A percentile compares a stretch with the other conserved stretches of the same genome.
Conservation (phyloP, 2,797 vertebrate species). For the Malacoraja senta region DNA sequence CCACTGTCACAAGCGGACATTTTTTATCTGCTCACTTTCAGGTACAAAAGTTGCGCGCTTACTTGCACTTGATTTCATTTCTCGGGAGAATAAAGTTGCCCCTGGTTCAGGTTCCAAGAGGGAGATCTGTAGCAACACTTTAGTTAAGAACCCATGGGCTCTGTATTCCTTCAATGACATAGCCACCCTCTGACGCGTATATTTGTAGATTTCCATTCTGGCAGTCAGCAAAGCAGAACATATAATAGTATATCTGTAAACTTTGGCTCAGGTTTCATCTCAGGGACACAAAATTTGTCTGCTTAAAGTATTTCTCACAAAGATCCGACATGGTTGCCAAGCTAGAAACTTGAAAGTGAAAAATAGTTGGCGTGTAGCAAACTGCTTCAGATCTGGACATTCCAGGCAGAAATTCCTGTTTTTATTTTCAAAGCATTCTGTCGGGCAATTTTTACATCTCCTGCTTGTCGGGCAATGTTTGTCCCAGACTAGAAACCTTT, state of each 20-base stretch:
- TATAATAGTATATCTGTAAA: slow-evolving; percentile 28
- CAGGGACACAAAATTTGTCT: background rate
- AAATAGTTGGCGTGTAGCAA: slow-evolving; percentile 3
- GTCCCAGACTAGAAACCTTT: background rate
- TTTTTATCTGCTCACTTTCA: background rate
- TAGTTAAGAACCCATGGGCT: background rate
- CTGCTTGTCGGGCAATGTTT: background rate
- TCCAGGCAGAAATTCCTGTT: background rate
- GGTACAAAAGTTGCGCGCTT: background rate
- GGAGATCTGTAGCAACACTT: background rate
- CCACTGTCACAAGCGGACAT: background rate
- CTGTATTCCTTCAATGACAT: slow-evolving; percentile 29
- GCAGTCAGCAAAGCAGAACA: background rate
- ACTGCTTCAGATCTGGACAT: background rate
- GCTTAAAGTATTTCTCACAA: slow-evolving; percentile 27
- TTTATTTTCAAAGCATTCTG: slow-evolving; percentile 4
- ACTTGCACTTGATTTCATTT: background rate
- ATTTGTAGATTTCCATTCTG: slow-evolving; percentile 20
- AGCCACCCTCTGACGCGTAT: background rate
- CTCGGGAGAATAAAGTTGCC: slow-evolving; percentile 9
- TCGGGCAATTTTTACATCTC: background rate
- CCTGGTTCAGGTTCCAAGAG: background rate
- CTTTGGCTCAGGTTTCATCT: slow-evolving; percentile 24
- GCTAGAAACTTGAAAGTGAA: background rate
- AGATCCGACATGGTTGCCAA: slow-evolving; percentile 23